A percentile compares a stretch with the other conserved stretches of the same genome.
phyloP scores from a whole-genome alignment of 2,797 vertebrate genomes.

The Gallirallus australis region DNA sequence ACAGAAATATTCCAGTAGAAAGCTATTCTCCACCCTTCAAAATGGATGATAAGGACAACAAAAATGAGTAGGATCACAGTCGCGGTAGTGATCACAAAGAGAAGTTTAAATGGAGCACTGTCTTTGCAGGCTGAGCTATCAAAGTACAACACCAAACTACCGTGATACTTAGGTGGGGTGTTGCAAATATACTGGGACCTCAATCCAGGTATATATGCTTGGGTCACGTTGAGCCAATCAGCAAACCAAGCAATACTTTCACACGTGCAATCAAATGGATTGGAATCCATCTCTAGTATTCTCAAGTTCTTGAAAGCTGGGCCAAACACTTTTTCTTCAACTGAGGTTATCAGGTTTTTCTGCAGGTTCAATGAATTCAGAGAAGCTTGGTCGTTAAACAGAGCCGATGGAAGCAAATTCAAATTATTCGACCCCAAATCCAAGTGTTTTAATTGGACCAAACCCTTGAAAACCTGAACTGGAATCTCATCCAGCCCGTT shows the following conservation, averaged over 20 bases:
- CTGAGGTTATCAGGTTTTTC: constrained; percentile 91
- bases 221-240: constrained; percentile 88
- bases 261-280: constrained; percentile 97
- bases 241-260: constrained; percentile 95
- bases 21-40: constrained; percentile 93
- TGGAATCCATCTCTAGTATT: constrained; percentile 85
- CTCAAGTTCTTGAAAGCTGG: constrained; percentile 82
- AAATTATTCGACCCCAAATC: constrained; percentile 88
- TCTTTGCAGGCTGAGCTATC: constrained; percentile 91
- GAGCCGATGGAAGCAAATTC: constrained; percentile 79
- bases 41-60: constrained; percentile 81
- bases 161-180: constrained; percentile 88
- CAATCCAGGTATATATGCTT: constrained; percentile 76
- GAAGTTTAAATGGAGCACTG: constrained; percentile 85
- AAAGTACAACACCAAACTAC: constrained; percentile 82
- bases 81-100: constrained; percentile 83
- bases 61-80: constrained; percentile 74
- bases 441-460: constrained; percentile 81
- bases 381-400: constrained; percentile 85
- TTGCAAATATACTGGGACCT: constrained; percentile 88
- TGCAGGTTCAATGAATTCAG: constrained; percentile 83
- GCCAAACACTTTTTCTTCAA: constrained; percentile 85
- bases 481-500: constrained; percentile 96
- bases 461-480: constrained; percentile 77
- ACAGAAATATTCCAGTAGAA: constrained; percentile 91